phyloP scores from a whole-genome alignment of 2,113 vertebrate species.

The Grallaria varia region DNA sequence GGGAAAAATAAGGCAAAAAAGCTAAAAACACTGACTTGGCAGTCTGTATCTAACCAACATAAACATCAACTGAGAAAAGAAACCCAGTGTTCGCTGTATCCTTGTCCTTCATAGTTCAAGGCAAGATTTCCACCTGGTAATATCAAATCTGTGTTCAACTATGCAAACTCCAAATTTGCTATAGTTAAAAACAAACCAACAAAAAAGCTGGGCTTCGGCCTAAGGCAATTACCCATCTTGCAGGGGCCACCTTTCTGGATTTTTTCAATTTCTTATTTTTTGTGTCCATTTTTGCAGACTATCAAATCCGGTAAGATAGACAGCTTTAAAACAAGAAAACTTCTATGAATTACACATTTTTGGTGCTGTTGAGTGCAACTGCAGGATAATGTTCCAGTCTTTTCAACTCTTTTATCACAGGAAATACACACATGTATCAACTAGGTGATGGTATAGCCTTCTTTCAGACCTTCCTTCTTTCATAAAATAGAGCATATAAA shows the following conservation, averaged over 20 bases:
- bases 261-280: background rate
- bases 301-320: background rate
- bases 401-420: background rate
- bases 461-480: background rate
- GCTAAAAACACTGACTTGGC: background rate
- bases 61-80: background rate
- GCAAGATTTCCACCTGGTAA: background rate
- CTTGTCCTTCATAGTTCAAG: background rate
- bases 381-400: background rate
- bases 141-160: background rate
- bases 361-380: background rate
- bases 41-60: background rate
- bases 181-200: background rate
- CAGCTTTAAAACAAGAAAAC: background rate
- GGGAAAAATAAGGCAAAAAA: background rate
- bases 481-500: background rate
- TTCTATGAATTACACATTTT: background rate
- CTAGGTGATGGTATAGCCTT: background rate
- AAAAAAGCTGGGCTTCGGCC: background rate
- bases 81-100: background rate
- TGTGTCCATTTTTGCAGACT: background rate
- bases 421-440: background rate
- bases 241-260: background rate
- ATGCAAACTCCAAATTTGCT: background rate
- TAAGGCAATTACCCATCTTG: background rate